phyloP scores from a whole-genome alignment of 2,797 vertebrate genomes.

The Anniella stebbinsi region DNA sequence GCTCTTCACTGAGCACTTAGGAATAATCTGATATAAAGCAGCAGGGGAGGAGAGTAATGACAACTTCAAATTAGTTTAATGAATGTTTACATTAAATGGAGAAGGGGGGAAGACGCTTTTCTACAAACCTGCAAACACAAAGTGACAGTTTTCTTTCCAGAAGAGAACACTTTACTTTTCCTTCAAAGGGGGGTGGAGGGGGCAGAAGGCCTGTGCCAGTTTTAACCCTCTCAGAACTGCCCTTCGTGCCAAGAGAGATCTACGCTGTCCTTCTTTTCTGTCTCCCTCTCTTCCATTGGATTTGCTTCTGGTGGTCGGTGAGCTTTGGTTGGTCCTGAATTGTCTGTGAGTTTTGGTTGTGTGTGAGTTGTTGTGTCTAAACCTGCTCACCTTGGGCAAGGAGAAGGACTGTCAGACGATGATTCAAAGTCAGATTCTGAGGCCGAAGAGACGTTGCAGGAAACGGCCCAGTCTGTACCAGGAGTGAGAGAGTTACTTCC shows the following conservation, averaged over 20 bases:
- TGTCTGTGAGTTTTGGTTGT: not conserved
- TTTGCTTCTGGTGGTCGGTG: not conserved
- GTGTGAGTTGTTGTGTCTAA: not conserved
- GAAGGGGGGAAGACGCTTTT: conserved; percentile 80
- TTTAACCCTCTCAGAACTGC: conserved; percentile 70
- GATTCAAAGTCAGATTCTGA: no score
- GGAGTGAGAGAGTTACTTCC: no score
- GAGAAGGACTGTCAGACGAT: no score
- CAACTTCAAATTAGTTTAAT: conserved; percentile 91
- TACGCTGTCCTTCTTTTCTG: not conserved
- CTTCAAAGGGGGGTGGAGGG: not conserved
- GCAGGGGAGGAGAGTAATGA: conserved; percentile 88
- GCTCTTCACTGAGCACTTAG: conserved; percentile 88
- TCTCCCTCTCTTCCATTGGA: not conserved
- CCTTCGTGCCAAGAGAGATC: not conserved
- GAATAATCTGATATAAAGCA: conserved; percentile 91
- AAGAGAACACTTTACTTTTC: conserved; percentile 65
- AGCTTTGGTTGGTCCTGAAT: not conserved
- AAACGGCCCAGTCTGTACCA: no score
- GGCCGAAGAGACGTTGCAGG: no score
- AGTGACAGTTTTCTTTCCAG: conserved; percentile 81
- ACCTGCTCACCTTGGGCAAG: no score
- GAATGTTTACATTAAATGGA: conserved; percentile 86
- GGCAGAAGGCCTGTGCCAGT: conserved; percentile 18
- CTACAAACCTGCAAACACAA: conserved; percentile 81